These are phyloP conservation scores for Tetramorium bicarinatum DNA, from an alignment of 2,888 invertebrate genomes.

Conservation along the genomic window DNA sequence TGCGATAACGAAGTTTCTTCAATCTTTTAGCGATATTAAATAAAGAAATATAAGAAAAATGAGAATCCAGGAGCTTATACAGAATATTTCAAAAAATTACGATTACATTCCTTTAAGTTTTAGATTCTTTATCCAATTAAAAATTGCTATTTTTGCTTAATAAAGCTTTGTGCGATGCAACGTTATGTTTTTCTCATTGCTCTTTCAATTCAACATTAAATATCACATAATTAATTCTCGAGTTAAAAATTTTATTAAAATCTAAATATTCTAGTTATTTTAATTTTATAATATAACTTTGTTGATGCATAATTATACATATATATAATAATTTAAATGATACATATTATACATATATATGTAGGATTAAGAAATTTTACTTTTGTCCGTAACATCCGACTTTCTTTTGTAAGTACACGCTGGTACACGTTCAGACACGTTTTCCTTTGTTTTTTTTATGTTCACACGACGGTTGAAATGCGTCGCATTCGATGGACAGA, in stretches of 20 bases:
- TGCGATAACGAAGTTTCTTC: conserved; percentile 1
- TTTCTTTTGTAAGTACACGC: too few relatives aligned
- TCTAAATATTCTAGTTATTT: background rate
- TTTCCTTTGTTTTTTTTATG: too few relatives aligned
- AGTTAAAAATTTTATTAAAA: background rate
- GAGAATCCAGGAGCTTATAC: background rate
- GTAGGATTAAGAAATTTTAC: too few relatives aligned
- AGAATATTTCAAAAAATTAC: conserved; percentile 18
- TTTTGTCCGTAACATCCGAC: too few relatives aligned
- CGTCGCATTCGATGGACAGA: too few relatives aligned
- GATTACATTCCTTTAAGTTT: background rate
- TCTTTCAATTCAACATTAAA: background rate
- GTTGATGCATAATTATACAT: background rate
- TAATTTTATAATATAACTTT: background rate
- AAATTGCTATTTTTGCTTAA: background rate
- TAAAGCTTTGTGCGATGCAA: background rate
- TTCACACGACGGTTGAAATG: too few relatives aligned
- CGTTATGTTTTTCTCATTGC: background rate
- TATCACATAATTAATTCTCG: background rate
- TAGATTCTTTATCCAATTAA: conserved; percentile 26
- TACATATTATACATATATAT: too few relatives aligned
- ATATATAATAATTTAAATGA: too few relatives aligned
- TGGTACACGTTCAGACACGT: too few relatives aligned
- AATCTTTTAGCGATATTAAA: background rate
- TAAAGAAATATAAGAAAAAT: background rate